Evolutionary conservation across 2,797 vertebrate genomes (phyloP), one percentile per base, ranked within the genome.

Genomic region (Oreonectes daqikongensis): DNA sequence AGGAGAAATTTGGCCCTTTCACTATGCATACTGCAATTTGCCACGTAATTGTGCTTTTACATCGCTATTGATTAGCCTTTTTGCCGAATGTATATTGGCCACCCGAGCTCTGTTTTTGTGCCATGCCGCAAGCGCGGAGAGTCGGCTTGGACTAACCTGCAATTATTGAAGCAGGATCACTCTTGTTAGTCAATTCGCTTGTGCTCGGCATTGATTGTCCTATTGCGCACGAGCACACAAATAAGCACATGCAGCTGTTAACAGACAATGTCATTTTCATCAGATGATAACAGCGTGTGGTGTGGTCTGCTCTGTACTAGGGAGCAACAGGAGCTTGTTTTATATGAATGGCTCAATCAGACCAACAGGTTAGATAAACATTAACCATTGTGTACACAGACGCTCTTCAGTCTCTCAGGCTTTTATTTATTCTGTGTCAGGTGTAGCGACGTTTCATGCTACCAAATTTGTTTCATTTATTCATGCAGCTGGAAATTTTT

Each of bases 231-330:
- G 32, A 28, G n/a, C 18, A 0, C 22, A 63, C 22, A 9, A 18
- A 52, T 42, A 20, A 18, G 20, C 10, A n/a, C 50, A 28, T 69
- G 32, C 75, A 77, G 74, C 67, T 69, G 66, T 69, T 77, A 77
- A 77, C 44, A 70, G 57, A 77, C 75, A 77, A 77, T 77, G 67
- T 69, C 28, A 77, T 69, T 77, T 70, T 69, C 57, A 77, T 77
- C 67, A 61, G 67, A 77, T 52, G 67, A 77, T 70, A 40, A 52
- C 67, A 64, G 66, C 67, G 40, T 64, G 75, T 11, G 75, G 40
- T 64, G 75, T 11, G 75, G 67, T 77, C 55, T 42, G 70, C 24
- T 69, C 57, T 40, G 35, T 44, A 44, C 35, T 28, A 17, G 28
- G 26, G 48, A 70, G 35, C 75, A 30, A 53, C 67, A 70, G 75